Conservation (phyloP, 2,113 vertebrate genomes). For the Caracal caracal region DNA sequence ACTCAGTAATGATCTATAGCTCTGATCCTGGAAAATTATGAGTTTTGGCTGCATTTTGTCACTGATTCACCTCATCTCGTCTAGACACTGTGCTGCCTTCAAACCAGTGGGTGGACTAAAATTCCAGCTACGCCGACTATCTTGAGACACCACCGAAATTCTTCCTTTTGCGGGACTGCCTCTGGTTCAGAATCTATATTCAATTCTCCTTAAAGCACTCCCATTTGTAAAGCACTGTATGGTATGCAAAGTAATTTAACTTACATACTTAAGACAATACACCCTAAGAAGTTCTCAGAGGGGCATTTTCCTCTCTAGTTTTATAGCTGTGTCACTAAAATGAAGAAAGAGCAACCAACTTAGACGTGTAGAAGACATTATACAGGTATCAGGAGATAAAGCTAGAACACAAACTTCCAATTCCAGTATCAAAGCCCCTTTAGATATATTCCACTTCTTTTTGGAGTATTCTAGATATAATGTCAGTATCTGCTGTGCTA, state of each 20-base stretch:
- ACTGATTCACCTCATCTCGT: accelerated
- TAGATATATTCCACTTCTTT: neutral
- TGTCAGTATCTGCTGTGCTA: neutral
- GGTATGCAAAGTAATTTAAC: neutral
- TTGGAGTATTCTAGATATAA: neutral
- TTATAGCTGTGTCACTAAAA: neutral
- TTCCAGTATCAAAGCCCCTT: neutral
- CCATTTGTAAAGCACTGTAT: neutral
- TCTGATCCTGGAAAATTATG: neutral
- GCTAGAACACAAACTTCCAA: neutral
- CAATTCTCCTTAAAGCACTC: neutral
- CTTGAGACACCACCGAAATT: neutral
- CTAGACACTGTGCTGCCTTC: neutral
- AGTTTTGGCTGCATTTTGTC: neutral
- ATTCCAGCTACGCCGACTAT: neutral
- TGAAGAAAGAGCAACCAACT: neutral
- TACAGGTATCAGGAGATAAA: neutral
- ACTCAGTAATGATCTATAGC: neutral
- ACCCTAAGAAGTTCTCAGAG: neutral
- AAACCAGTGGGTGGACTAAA: neutral
- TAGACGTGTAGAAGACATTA: neutral
- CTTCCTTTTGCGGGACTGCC: neutral
- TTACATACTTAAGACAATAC: neutral
- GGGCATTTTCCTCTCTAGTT: neutral
- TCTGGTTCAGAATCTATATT: neutral